Evolutionary conservation across 1,140 invertebrate species (phyloP).

Genomic region (Manduca sexta): DNA sequence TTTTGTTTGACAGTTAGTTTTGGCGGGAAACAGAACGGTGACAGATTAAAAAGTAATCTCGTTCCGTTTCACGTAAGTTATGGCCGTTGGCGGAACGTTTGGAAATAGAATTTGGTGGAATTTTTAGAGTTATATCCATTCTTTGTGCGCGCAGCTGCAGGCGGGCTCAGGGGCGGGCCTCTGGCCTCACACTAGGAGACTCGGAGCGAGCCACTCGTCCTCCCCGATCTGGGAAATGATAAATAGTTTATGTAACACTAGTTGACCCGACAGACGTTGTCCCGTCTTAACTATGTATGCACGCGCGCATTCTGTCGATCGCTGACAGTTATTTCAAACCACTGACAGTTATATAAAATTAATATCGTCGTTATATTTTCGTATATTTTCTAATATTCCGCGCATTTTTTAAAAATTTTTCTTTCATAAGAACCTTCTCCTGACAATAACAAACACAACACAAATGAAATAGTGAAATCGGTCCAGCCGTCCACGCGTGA

Average conservation of each 20-base stretch:
- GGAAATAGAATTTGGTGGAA: background rate
- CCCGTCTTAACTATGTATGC: no score
- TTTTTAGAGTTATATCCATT: constrained; percentile 31
- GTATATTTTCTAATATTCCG: no score
- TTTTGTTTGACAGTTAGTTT: background rate
- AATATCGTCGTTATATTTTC: no score
- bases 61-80: background rate
- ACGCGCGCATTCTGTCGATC: no score
- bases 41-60: background rate
- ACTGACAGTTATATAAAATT: no score
- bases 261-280: no score
- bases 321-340: no score
- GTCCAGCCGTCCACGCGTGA: no score
- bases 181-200: constrained; percentile 86
- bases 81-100: background rate
- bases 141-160: constrained; percentile 51
- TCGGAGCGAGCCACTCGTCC: constrained; percentile 88
- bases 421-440: no score
- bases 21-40: background rate
- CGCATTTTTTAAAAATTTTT: no score
- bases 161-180: constrained; percentile 48
- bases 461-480: no score
- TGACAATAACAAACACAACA: no score
- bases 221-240: constrained; percentile 81
- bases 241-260: background rate